Evolutionary conservation across 2,113 vertebrate genomes (phyloP), one percentile per base, ranked within the genome.

Genomic region (Leptobrachium leishanense): DNA sequence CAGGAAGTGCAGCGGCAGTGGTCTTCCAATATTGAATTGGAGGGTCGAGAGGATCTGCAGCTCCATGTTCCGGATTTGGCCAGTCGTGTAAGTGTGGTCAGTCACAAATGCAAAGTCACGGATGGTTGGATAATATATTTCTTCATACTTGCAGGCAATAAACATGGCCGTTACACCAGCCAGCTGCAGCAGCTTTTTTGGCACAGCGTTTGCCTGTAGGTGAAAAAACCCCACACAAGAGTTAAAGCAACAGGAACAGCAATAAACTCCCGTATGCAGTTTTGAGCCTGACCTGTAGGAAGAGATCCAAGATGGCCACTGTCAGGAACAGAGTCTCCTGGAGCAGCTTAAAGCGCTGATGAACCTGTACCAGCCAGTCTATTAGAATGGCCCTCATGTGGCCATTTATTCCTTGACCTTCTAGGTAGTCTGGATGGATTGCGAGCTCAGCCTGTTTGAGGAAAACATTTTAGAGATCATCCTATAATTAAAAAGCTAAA

Each of bases 311-410:
- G 71, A 97, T 90, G 11, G 90, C 90, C 12, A 94, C 92, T 0
- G 95, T 90, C 93, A 96, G 91, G 80, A 95, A 98, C 92, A 97
- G 92, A 0, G 95, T 98, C 76, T 97, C 96, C 80, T 95, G 92
- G 3, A 94, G 88, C 20, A 98, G 87, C 0, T 72, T 86, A 64
- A 96, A 95, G 72, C 95, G 95, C 0, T 93, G 70, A 12, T 92
- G 93, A 57, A 96, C 91, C 82, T 96, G 94, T 0, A 95, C 92
- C 0, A 98, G 90, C 96, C 95, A 97, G 88, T 98, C 94, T n/a
- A 96, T 83, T 2, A 97, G 89, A 43, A 93, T 89, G 15, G 95
- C 94, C 43, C 89, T 85, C 95, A 96, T 96, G 72, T 92, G 93
- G 2, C 92, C 94, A 2, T 84, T 94, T 39, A 97, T 85, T 81